Evolutionary conservation across 2,113 vertebrate species (phyloP), one percentile per base, ranked within the genome.

Genomic region (Cephalopterus ornatus): DNA sequence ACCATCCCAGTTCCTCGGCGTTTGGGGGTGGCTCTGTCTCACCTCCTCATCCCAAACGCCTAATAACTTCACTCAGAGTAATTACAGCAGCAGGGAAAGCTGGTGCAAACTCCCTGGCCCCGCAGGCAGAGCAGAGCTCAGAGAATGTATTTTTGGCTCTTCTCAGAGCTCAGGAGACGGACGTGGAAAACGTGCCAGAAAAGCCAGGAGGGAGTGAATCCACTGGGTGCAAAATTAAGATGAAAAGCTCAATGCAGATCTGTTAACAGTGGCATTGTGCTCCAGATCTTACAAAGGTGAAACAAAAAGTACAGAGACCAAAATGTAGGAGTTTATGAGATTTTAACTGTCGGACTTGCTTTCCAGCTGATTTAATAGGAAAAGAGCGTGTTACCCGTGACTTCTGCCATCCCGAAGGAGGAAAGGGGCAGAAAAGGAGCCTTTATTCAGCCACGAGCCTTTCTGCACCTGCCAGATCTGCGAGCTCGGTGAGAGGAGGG

Each of bases 121-220:
- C 23, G 27, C n/a, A 41, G 30, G 56, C 3, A 3, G 6, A 24
- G 62, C 8, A 0, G 7, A 86, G 50, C 59, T 70, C 8, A 0
- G 58, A 73, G 52, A 42, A 55, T 7, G n/a, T 2, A 7, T 62
- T 81, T 92, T 59, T 83, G 79, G 59, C 76, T 93, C 71, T 78
- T 95, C 72, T 44, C 78, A 84, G 67, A 4, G 0, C 59, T 85
- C 1, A 0, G 85, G 75, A 91, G 92, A 81, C 49, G 76, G 59
- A 77, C 87, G 68, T 21, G 65, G 44, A 91, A 93, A 80, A 33
- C 17, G 10, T 76, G 90, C 87, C 85, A 88, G 92, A 33, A 63
- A 50, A 81, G 32, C 9, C 50, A 19, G 65, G 7, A 50, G 59
- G 39, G 79, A 62, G 30, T 26, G 58, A 85, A 88, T 65, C 62